These are phyloP conservation scores for Rhegmatorhina hoffmannsi DNA, from an alignment of 2,113 vertebrate genomes.

Conservation along the genomic window DNA sequence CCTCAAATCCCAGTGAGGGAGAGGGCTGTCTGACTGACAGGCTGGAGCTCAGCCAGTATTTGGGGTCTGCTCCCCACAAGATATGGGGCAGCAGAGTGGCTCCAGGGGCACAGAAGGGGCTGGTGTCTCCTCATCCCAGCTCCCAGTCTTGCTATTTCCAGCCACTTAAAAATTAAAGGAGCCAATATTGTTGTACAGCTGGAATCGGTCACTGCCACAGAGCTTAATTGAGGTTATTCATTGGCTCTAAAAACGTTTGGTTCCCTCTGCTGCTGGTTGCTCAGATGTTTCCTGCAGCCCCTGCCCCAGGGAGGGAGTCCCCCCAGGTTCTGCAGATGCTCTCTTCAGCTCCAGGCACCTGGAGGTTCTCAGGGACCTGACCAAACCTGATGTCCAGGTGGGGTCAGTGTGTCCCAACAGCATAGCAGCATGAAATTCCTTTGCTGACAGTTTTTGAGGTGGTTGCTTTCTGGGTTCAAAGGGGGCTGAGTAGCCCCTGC, in stretches of 20 bases:
- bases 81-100: not conserved
- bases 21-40: not conserved
- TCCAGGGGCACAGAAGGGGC: not conserved
- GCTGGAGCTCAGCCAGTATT: not conserved
- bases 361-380: fast-evolving
- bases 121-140: not conserved
- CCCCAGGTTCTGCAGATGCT: not conserved
- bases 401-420: not conserved
- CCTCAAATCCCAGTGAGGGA: not conserved
- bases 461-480: not conserved
- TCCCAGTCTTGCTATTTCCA: not conserved
- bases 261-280: not conserved
- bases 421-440: not conserved
- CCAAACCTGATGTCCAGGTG: not conserved
- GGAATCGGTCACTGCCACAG: constrained; percentile 64
- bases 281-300: not conserved
- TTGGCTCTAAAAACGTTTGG: not conserved
- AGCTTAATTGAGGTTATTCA: constrained; percentile 64
- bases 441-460: fast-evolving
- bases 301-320: not conserved
- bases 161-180: constrained; percentile 63
- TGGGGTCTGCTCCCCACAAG: fast-evolving
- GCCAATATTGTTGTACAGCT: not conserved
- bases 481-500: not conserved
- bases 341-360: not conserved